Conservation (phyloP, 2,113 vertebrate genomes). For the Rhynchomys soricoides region DNA sequence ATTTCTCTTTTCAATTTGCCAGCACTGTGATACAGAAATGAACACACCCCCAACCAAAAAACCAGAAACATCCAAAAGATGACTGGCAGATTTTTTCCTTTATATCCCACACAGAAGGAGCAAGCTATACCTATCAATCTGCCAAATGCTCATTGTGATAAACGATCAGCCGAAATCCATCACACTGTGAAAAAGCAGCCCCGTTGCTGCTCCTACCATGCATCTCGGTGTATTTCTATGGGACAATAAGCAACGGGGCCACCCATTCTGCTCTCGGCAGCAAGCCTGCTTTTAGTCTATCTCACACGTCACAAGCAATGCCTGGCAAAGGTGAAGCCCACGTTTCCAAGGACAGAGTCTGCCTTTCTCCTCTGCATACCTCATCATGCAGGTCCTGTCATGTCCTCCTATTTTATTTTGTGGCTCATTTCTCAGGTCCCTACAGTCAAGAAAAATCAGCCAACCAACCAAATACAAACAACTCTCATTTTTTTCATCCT, state of each 20-base stretch:
- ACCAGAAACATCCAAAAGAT: neutral
- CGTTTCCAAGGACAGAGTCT: neutral
- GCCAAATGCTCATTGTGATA: neutral
- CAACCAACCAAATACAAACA: neutral
- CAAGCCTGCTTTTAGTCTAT: neutral
- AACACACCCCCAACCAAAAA: neutral
- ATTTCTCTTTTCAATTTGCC: neutral
- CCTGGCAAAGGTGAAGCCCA: neutral
- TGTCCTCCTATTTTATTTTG: neutral
- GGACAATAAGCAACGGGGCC: neutral
- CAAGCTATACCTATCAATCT: neutral
- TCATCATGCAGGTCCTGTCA: neutral
- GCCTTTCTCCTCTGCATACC: neutral
- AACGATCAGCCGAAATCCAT: neutral
- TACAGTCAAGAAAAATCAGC: neutral
- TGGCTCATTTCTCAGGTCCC: neutral
- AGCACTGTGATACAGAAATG: neutral
- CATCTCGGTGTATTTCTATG: neutral
- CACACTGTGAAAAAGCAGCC: neutral
- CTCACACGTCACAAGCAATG: neutral
- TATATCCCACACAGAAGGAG: neutral
- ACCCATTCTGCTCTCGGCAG: neutral
- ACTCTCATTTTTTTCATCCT: neutral
- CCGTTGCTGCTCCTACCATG: neutral
- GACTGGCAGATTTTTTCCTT: constrained; percentile 39